Base-by-base conservation (phyloP, 2,797 vertebrate genomes). In the Allobates femoralis region DNA sequence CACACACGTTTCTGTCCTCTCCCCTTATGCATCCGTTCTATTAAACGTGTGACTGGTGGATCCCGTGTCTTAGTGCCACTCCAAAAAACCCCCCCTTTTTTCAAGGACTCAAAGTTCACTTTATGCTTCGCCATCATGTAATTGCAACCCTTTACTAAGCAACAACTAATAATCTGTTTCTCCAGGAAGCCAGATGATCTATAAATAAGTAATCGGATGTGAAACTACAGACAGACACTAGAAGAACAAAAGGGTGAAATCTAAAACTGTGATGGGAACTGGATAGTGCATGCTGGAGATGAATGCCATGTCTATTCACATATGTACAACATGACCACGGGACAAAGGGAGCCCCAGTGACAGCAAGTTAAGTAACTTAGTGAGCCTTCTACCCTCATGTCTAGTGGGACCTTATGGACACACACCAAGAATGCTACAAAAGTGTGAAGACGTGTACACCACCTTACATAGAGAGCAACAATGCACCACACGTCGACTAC, bases 131-230 rank as follows among this genome's bases (percentile, higher is more conserved):
- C 26, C 41, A 62, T 46, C 46, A 75, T 34, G 46, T 83, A 81
- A 76, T 62, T 84, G 30, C 51, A 46, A n/a, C 60, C 37, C 21
- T 77, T 78, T 77, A 81, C 50, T 73, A 85, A n/a, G 77, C 81
- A 89, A 85, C 66, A 83, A 53, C 46, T 66, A 74, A 53, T 79
- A 86, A 88, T 86, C 84, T 79, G 74, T 69, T 83, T 41, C 34
- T 60, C 30, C 46, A 51, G 77, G 86, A 85, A 88, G 82, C 69
- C 18, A 37, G 62, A 58, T 51, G 77, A 74, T 86, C 87, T 88
- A 85, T 88, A 86, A 83, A 88, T 88, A 88, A 79, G 50, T 85
- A 60, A 77, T 53, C 69, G 83, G 83, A 88, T 79, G 80, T 83
- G n/a, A 84, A 84, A 71, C 58, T 60, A 75, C 77, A 85, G 82